Base-by-base conservation (phyloP, 2,888 invertebrate genomes). In the Archips xylosteana region DNA sequence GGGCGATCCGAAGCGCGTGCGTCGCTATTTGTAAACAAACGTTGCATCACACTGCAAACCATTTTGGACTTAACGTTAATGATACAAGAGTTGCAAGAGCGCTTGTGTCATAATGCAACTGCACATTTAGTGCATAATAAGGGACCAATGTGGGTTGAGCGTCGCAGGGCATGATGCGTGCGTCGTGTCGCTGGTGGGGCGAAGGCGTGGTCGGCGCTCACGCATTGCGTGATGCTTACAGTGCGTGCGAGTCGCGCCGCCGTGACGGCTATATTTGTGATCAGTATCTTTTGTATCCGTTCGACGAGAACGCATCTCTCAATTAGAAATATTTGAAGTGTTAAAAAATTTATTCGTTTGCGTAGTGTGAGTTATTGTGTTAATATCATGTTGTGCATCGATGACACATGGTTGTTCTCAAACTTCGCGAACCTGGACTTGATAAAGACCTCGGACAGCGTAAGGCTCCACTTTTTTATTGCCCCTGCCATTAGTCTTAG, bases 121-220 rank as follows among this genome's bases (percentile, higher is more conserved):
- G 54, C 39, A 57, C 77, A 77, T 80, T 85, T 79, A 81, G 81
- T 79, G 77, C 77, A 79, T 74, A 77, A 79, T 82, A 91, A 92
- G 90, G 92, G 92, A 92, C 92, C 92, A 92, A 91, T 91, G 86
- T 91, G 88, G 86, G 85, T 80, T 84, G 84, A 81, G 83, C 74
- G 76, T 78, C 81, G 84, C 80, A 82, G 86, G 87, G 85, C 83
- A 86, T 86, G 88, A 86, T 86, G 88, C 81, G 82, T 78, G 70
- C 70, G 77, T 70, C 79, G 78, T 80, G 83, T 76, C 63, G 76
- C 76, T 83, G 85, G 87, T 81, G 84, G 83, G 84, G 83, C 75
- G 76, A 76, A 83, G 91, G 88, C 86, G 89, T 82, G 86, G 86
- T 77, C 79, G 85, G 89, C 90, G 91, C 88, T 83, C 83, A 92